Base-by-base conservation (phyloP, 2,113 vertebrate species). In the Picathartes gymnocephalus region DNA sequence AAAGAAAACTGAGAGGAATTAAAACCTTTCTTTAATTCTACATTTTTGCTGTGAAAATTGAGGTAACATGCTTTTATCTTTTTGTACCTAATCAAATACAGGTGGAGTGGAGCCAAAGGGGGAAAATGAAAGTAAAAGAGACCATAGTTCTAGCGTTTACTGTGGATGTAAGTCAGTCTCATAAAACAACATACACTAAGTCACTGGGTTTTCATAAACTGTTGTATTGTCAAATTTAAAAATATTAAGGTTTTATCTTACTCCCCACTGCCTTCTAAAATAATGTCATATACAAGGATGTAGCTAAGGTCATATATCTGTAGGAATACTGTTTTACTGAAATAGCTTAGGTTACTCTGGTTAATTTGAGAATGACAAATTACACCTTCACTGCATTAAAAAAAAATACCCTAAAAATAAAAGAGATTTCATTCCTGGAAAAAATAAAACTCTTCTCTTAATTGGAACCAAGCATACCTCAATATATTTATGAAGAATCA, bases 11-110 rank as follows among this genome's bases (percentile, higher is more conserved):
- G 28, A 4, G 5, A 93, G 72, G 91, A 97, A 86, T 10, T 39
- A 47, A 97, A 97, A 91, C 39, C 4, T 71, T 96, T 61, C 60
- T 98, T 97, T 97, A 95, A 88, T 97, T 96, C 60, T 94, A 73
- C 62, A 50, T 97, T 95, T 97, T 57, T 85, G 14, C 81, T 92
- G 62, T 77, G 44, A 97, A 77, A 97, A 96, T 95, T 86, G 86
- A 90, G 35, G 61, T 90, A 92, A 81, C 65, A 79, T 95, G 69
- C 76, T 96, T 94, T 90, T 92, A 81, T 82, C 48, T 94, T 92
- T 90, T 71, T 90, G 47, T 85, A 87, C 64, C 74, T 94, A 96
- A 97, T 97, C 61, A 97, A 97, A 97, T 79, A 76, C 76, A 93
- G 85, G 68, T 92, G 53, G 78, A 77, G 73, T 65, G 81, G 65